Conservation (phyloP, 2,113 vertebrate species). For the Morone chrysops region DNA sequence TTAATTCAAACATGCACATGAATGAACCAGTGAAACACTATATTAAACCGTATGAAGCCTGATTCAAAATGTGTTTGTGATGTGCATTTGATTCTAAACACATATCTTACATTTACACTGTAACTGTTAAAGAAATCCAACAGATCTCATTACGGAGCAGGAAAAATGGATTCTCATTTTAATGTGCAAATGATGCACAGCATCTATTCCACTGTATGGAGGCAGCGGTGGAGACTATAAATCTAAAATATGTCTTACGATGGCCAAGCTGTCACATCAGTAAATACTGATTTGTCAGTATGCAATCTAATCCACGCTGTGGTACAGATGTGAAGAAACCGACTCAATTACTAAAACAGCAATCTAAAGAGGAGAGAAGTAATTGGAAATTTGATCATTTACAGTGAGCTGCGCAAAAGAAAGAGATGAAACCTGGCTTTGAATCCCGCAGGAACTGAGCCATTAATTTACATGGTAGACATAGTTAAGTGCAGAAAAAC, state of each 20-base stretch:
- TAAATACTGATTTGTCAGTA: constrained; percentile 60
- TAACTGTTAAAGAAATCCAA: constrained; percentile 2
- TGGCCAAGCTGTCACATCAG: constrained; percentile 50
- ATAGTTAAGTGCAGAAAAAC: constrained; percentile 16
- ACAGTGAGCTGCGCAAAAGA: constrained; percentile 25
- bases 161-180: constrained; percentile 36
- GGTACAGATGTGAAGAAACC: constrained; percentile 42
- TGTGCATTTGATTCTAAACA: constrained; percentile 29
- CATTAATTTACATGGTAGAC: constrained; percentile 39
- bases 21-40: constrained; percentile 14
- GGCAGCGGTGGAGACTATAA: constrained; percentile 5
- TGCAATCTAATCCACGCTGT: constrained; percentile 30
- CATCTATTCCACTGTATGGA: constrained; percentile 39
- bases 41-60: constrained; percentile 12
- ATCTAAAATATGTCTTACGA: constrained; percentile 46
- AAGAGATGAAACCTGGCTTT: constrained; percentile 32
- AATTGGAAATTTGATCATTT: constrained; percentile 62
- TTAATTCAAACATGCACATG: constrained; percentile 38
- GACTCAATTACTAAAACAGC: constrained; percentile 49
- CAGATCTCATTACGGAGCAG: constrained; percentile 55
- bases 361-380: constrained; percentile 40
- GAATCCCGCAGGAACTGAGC: constrained; percentile 20
- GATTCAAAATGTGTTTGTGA: constrained; percentile 36
- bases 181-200: constrained; percentile 60
- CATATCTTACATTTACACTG: constrained; percentile 14